Conservation (phyloP, 2,113 vertebrate species). For the Lampris incognitus region DNA sequence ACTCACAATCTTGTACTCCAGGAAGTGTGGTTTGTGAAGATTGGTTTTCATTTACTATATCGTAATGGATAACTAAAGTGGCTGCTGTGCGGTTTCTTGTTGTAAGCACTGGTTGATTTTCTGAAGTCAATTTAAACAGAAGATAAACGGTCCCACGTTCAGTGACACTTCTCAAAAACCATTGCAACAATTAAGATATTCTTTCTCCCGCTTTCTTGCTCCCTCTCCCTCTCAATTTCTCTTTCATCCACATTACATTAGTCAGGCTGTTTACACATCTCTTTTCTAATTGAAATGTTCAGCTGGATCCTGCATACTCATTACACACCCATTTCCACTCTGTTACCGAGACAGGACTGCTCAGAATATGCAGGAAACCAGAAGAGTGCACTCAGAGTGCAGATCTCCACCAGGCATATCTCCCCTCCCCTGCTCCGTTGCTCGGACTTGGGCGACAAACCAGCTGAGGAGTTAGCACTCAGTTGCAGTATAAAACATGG, state of each 20-base stretch:
- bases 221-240: background rate
- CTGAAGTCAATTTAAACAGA: conserved; percentile 38
- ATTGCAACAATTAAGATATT: background rate
- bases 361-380: conserved; percentile 29
- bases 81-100: conserved; percentile 26
- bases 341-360: background rate
- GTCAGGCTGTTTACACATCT: conserved; percentile 16
- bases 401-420: too few relatives aligned
- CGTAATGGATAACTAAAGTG: conserved; percentile 37
- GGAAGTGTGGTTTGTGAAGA: conserved; percentile 29
- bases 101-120: conserved; percentile 30
- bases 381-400: too few relatives aligned
- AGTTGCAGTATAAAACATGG: too few relatives aligned
- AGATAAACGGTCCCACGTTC: conserved; percentile 29
- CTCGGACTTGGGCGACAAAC: too few relatives aligned
- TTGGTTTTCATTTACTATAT: conserved; percentile 19
- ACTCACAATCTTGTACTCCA: conserved; percentile 11
- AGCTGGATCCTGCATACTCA: background rate
- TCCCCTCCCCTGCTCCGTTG: too few relatives aligned
- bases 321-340: background rate
- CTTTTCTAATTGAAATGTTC: conserved; percentile 43
- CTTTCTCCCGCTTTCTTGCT: background rate
- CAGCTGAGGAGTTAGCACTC: too few relatives aligned
- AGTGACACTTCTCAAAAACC: conserved; percentile 29
- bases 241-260: background rate